Evolutionary conservation across 2,113 vertebrate species (phyloP).

Genomic region (Xiphophorus hellerii): DNA sequence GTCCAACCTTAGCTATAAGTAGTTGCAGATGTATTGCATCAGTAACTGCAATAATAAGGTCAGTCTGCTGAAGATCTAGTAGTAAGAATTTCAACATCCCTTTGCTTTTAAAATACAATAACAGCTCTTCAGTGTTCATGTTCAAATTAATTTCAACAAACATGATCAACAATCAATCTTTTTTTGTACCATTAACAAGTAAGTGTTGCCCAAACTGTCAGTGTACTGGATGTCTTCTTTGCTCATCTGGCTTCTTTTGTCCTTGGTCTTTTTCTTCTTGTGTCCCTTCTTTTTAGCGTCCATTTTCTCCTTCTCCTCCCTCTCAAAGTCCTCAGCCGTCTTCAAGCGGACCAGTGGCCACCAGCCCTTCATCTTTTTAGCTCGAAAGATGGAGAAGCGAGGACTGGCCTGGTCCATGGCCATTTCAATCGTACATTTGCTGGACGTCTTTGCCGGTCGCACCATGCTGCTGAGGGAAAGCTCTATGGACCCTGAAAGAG

Average conservation of each 20-base stretch:
- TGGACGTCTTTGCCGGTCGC: conserved; percentile 80
- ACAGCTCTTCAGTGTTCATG: background rate
- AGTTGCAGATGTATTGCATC: background rate
- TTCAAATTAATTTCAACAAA: too few species aligned
- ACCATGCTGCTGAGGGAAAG: conserved; percentile 90
- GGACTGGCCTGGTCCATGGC: conserved; percentile 84
- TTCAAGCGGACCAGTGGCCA: conserved; percentile 90
- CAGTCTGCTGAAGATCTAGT: background rate
- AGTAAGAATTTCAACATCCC: background rate
- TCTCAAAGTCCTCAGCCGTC: conserved; percentile 84
- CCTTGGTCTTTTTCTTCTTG: conserved; percentile 69
- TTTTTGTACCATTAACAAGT: conserved; percentile 83
- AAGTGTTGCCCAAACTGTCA: conserved; percentile 83
- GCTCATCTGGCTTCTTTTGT: conserved; percentile 78
- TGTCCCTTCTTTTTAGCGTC: conserved; percentile 72
- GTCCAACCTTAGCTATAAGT: background rate
- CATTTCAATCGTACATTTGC: conserved; percentile 86
- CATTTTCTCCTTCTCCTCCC: conserved; percentile 81
- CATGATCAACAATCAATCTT: background rate
- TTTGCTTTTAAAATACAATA: background rate
- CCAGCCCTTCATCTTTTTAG: conserved; percentile 90
- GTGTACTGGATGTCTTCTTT: conserved; percentile 85
- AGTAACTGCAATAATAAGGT: background rate
- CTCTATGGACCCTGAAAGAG: conserved; percentile 84
- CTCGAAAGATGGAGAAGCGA: conserved; percentile 88